Percentiles rank a stretch among this genome's conserved stretches.
These are phyloP conservation scores for Rachycentron canadum DNA, from an alignment of 2,797 vertebrate genomes.

Conservation along the genomic window DNA sequence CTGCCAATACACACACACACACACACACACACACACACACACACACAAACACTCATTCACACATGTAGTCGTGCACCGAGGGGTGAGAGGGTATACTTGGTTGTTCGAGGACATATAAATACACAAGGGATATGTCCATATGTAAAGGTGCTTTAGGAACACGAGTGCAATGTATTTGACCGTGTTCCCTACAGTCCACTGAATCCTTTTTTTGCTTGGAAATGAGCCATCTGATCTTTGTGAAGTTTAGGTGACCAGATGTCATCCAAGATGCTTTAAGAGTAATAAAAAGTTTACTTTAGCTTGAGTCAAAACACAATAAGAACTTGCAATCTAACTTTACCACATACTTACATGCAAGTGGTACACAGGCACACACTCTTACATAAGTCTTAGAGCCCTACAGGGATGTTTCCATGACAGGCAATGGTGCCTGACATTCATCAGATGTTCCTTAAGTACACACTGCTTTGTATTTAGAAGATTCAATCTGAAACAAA, in stretches of 20 bases:
- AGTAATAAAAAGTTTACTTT: not conserved
- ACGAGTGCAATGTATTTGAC: not conserved
- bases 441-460: conserved; percentile 27
- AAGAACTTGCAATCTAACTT: not conserved
- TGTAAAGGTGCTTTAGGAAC: not conserved
- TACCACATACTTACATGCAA: not conserved
- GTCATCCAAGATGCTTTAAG: not conserved
- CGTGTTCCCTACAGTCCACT: not conserved
- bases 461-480: not conserved
- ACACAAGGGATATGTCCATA: conserved; percentile 13
- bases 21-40: conserved; percentile 25
- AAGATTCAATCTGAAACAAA: conserved; percentile 4
- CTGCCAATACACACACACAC: conserved; percentile 41
- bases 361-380: not conserved
- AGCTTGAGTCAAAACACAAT: not conserved
- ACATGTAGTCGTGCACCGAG: conserved; percentile 13
- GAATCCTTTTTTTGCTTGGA: not conserved
- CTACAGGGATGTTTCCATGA: not conserved
- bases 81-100: conserved; percentile 24
- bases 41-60: conserved; percentile 19
- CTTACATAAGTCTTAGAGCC: not conserved
- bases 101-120: conserved; percentile 32
- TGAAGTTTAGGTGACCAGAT: not conserved
- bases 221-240: conserved; percentile 2
- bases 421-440: conserved; percentile 11